A percentile compares a stretch with the other conserved stretches of the same genome.
phyloP scores from a whole-genome alignment of 2,888 invertebrate genomes.

The Hirtodrosophila cameraria region DNA sequence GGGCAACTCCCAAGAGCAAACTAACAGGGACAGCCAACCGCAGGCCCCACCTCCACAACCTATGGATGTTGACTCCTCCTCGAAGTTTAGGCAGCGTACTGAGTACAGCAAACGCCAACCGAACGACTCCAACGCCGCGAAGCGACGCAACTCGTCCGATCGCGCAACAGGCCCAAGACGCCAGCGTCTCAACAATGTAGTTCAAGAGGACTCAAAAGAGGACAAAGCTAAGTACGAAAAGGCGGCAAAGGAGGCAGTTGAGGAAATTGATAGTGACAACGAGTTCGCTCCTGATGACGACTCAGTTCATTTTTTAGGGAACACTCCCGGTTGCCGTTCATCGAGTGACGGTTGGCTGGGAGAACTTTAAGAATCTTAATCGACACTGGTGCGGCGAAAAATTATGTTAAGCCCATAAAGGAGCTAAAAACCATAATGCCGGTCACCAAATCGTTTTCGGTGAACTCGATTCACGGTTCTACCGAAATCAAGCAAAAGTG shows the following conservation, averaged over 20 bases:
- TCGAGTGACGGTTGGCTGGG: too few relatives aligned
- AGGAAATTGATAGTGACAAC: constrained; percentile 2
- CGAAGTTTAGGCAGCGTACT: constrained; percentile 1
- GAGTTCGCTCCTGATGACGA: constrained; percentile 1
- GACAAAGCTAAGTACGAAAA: not conserved
- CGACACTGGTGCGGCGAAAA: constrained; percentile 23
- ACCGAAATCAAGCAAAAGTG: constrained; percentile 23
- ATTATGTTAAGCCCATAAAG: constrained; percentile 17
- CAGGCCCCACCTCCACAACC: constrained; percentile 21
- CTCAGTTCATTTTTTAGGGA: constrained; percentile 5
- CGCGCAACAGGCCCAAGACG: constrained; percentile 12
- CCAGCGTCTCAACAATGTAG: constrained; percentile 12
- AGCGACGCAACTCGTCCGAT: constrained; percentile 5
- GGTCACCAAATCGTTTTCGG: constrained; percentile 9
- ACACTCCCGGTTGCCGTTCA: constrained; percentile 16
- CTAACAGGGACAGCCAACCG: constrained; percentile 1
- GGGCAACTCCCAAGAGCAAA: constrained; percentile 3
- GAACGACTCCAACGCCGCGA: constrained; percentile 2
- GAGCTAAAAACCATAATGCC: constrained; percentile 13
- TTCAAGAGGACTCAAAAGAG: not conserved
- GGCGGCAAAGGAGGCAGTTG: not conserved
- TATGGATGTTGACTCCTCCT: constrained; percentile 12
- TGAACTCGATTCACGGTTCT: constrained; percentile 28
- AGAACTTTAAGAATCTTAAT: constrained; percentile 21
- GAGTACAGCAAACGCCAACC: constrained; percentile 2